phyloP scores from a whole-genome alignment of 1,140 invertebrate genomes.

The Dufourea novaeangliae region DNA sequence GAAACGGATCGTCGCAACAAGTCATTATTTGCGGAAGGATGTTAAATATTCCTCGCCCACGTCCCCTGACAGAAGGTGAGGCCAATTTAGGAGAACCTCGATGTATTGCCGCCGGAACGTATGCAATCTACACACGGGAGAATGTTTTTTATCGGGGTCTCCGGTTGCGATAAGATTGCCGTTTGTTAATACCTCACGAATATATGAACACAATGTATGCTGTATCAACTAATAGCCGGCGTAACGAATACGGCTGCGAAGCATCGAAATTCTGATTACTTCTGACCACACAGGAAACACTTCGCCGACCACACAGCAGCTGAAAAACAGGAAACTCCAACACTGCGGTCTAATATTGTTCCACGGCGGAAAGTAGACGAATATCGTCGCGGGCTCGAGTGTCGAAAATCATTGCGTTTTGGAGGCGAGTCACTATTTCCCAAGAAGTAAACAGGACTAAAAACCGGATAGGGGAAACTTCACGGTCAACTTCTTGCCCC shows the following conservation, averaged over 20 bases:
- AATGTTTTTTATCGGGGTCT: not conserved
- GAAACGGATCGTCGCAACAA: not conserved
- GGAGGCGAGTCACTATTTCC: not conserved
- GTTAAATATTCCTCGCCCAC: not conserved
- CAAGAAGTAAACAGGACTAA: not conserved
- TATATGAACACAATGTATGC: not conserved
- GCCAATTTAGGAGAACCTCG: not conserved
- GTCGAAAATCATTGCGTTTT: constrained; percentile 9
- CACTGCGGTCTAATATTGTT: constrained; percentile 27
- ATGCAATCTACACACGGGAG: not conserved
- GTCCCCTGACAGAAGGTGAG: no score
- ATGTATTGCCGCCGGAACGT: not conserved
- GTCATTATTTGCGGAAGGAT: not conserved
- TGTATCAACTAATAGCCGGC: not conserved
- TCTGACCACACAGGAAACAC: constrained; percentile 37
- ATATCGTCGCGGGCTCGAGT: not conserved
- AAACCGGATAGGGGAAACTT: no score
- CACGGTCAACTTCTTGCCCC: no score
- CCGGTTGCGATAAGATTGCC: not conserved
- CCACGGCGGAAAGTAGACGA: constrained; percentile 13
- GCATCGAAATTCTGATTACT: constrained; percentile 13
- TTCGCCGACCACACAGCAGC: constrained; percentile 35
- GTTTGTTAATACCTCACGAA: not conserved
- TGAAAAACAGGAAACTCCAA: constrained; percentile 50
- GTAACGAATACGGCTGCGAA: no score